These are phyloP conservation scores for Entomyzon cyanotis DNA, from an alignment of 2,113 vertebrate genomes.

Conservation along the genomic window DNA sequence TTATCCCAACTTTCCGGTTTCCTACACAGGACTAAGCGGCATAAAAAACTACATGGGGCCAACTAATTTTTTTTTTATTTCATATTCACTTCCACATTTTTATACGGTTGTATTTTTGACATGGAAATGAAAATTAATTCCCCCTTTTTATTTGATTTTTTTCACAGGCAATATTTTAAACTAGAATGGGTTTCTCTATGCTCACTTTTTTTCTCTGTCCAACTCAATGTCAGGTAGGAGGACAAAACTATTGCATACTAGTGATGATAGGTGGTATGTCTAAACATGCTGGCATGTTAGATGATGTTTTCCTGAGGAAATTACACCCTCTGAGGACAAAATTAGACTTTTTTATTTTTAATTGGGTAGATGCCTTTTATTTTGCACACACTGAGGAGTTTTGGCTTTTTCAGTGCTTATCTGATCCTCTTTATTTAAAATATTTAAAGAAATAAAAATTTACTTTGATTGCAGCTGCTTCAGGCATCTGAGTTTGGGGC, in stretches of 20 bases:
- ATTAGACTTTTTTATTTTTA: neutral
- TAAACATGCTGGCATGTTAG: neutral
- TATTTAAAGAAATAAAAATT: neutral
- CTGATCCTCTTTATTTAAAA: neutral
- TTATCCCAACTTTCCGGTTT: neutral
- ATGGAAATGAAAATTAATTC: neutral
- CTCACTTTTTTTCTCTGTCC: neutral
- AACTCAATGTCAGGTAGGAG: neutral
- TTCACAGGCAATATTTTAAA: neutral
- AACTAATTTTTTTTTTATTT: neutral
- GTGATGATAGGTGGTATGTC: neutral
- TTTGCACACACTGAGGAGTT: neutral
- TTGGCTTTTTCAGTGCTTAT: neutral
- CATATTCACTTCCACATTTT: neutral
- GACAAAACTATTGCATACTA: neutral
- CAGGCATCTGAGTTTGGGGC: neutral
- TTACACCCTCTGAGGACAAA: neutral
- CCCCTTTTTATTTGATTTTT: neutral
- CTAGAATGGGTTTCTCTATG: neutral
- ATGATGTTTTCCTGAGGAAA: neutral
- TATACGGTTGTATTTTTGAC: neutral
- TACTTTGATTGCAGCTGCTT: neutral
- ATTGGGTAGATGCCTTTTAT: neutral
- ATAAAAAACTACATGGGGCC: neutral
- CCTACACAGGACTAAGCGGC: neutral